Base-by-base conservation (phyloP, 2,888 invertebrate species). In the Rhagonycha lutea region DNA sequence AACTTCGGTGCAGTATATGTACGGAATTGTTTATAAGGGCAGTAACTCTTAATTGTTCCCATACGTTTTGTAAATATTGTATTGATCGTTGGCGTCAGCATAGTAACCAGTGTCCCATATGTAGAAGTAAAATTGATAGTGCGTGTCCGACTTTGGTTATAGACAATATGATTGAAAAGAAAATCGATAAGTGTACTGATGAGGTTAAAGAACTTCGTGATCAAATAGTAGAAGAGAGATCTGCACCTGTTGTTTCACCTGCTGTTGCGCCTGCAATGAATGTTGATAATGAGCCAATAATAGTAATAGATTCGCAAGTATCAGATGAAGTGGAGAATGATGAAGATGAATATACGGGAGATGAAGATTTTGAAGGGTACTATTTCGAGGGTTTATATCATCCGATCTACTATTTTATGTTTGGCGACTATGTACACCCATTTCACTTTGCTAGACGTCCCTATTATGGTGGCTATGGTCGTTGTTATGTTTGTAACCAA, bases 1-100 rank as follows among this genome's bases (percentile, higher is more conserved):
- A 95, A 83, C 87, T 95, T 28, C 92, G 93, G 81, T 95, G 95
- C 85, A 91, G 92, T 79, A 92, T 95, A 72, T 95, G 95, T 83
- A 92, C 92, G 23, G 95, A 95, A 85, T 87, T 95, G 10, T 94
- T 94, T 84, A 89, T 95, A 0, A 88, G 90, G 84, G 92, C 95
- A 0, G 91, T 91, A 4, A 92, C 93, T 0, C 87, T 95, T 12
- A 92, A 90, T 84, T 95, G 95, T 85, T 91, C 92, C 0, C 95
- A 95, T 83, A 92, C 93, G 0, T 95, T 93, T 84, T 95, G 95
- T 84, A 89, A 90, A 77, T 89, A 91, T 81, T 95, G 95, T 83
- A 94, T 95, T 75, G 87, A 88, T 0, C 87, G 89, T 81, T 95
- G 95, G 95, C 91, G 90, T 82, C 91, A 90, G 80, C 92, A 91